Percentiles rank a stretch among this genome's conserved stretches.
phyloP scores from a whole-genome alignment of 2,113 vertebrate species.

The Trematocara nigrifrons region DNA sequence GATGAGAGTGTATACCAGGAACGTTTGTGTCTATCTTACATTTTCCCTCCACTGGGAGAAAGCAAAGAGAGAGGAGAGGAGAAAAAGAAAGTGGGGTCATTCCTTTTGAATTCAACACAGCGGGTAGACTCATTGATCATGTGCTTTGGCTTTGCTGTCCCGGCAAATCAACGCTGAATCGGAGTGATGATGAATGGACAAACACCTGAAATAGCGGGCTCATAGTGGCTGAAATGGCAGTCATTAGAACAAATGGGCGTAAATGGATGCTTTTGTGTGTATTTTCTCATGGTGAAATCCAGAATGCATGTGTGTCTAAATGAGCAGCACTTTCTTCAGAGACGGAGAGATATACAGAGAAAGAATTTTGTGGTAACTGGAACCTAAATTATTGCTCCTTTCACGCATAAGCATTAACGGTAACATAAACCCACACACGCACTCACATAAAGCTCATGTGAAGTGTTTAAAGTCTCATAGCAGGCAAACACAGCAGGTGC shows the following conservation, averaged over 20 bases:
- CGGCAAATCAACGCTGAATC: slow-evolving; percentile 53
- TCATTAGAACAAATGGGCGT: slow-evolving; percentile 39
- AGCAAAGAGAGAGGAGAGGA: slow-evolving; percentile 67
- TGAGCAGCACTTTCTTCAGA: slow-evolving; percentile 16
- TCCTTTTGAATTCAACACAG: slow-evolving; percentile 67
- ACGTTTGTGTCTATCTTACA: slow-evolving; percentile 70
- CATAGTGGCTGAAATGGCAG: slow-evolving; percentile 54
- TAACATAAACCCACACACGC: slow-evolving; percentile 13
- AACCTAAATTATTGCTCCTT: slow-evolving; percentile 41
- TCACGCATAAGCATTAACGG: slow-evolving; percentile 33
- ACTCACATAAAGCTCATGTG: slow-evolving; percentile 37
- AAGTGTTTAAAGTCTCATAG: slow-evolving; percentile 48
- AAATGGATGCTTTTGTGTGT: slow-evolving; percentile 31
- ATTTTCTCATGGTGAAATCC: background rate
- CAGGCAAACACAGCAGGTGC: slow-evolving; percentile 50
- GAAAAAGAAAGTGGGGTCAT: slow-evolving; percentile 65
- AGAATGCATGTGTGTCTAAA: slow-evolving; percentile 25
- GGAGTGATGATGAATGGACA: slow-evolving; percentile 49
- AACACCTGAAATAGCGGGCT: slow-evolving; percentile 65
- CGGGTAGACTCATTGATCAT: slow-evolving; percentile 64
- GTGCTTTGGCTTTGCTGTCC: slow-evolving; percentile 44
- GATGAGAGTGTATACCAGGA: slow-evolving; percentile 65
- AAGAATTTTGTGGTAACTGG: slow-evolving; percentile 11
- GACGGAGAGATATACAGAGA: background rate
- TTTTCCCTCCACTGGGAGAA: slow-evolving; percentile 75